Evolutionary conservation across 2,797 vertebrate genomes (phyloP).

Genomic region (Smutsia temminckii): DNA sequence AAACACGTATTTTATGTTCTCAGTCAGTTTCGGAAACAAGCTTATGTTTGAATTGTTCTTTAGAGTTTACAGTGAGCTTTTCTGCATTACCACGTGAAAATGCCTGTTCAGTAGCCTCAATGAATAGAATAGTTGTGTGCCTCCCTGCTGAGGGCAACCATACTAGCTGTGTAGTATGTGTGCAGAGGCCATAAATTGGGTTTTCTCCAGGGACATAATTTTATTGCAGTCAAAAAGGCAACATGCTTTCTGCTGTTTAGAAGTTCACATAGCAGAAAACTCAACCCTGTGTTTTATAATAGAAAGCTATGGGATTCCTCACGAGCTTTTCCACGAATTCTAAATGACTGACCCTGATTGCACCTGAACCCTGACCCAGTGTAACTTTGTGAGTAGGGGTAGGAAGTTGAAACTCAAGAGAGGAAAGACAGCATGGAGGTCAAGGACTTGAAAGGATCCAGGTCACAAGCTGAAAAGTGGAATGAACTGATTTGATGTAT

Average conservation of each 20-base stretch:
- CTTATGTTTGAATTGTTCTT: slow-evolving; percentile 13
- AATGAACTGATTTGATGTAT: background rate
- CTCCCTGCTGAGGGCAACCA: background rate
- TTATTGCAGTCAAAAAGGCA: slow-evolving; percentile 6
- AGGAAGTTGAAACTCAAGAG: background rate
- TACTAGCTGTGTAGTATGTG: background rate
- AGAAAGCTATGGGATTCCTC: slow-evolving; percentile 6
- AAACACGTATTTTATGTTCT: slow-evolving; percentile 15
- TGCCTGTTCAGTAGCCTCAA: background rate
- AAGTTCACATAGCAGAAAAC: background rate
- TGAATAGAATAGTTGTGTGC: background rate
- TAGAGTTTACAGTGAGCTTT: background rate
- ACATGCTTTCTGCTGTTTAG: background rate
- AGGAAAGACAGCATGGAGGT: background rate
- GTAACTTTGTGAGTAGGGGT: slow-evolving; percentile 31
- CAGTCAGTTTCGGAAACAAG: slow-evolving; percentile 1
- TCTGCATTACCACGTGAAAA: background rate
- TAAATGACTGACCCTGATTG: background rate
- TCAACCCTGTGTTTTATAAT: slow-evolving; percentile 7
- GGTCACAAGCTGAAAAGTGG: background rate
- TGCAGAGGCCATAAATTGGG: background rate
- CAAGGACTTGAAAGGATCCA: background rate
- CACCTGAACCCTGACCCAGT: background rate
- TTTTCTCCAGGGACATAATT: background rate
- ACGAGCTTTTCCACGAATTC: background rate